Evolutionary conservation across 92 coral and sea anemone genomes (phyloP).

Genomic region (Heliopora coerulea): DNA sequence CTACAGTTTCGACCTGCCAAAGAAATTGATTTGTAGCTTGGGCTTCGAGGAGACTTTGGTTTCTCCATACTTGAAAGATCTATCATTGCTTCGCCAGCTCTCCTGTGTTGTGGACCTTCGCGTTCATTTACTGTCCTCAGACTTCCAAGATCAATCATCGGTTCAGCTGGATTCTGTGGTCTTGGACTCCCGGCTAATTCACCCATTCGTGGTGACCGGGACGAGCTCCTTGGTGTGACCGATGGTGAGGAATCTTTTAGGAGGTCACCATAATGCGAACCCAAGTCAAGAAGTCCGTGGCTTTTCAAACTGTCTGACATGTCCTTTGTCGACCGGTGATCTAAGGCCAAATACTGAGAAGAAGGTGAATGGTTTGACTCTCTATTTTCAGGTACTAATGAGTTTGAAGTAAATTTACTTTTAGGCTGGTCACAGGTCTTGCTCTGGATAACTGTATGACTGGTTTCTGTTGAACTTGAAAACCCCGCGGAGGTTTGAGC

Average conservation of each 20-base stretch:
- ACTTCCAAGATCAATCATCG: slow-evolving; percentile 23
- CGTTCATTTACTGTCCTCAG: slow-evolving; percentile 8
- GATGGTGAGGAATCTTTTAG: slow-evolving; percentile 26
- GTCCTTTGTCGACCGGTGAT: neutral
- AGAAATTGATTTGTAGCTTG: neutral
- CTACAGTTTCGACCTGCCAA: slow-evolving; percentile 20
- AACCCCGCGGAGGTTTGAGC: neutral
- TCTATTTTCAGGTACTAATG: slow-evolving; percentile 6
- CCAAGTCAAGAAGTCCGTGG: slow-evolving; percentile 54
- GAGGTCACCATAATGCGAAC: slow-evolving; percentile 24
- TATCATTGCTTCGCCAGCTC: slow-evolving; percentile 17
- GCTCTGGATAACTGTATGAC: slow-evolving; percentile 38
- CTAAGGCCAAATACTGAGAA: slow-evolving; percentile 18
- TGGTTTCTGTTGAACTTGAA: neutral
- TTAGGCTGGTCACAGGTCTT: slow-evolving; percentile 27
- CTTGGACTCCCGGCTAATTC: neutral
- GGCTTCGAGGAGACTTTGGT: slow-evolving; percentile 14
- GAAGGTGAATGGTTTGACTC: slow-evolving; percentile 29
- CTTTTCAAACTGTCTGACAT: slow-evolving; percentile 13
- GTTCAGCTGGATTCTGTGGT: neutral
- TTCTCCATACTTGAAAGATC: slow-evolving; percentile 19
- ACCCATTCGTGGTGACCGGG: neutral
- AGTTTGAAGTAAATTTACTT: neutral
- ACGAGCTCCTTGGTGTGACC: neutral
- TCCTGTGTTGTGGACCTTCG: neutral